Base-by-base conservation (phyloP, 2,113 vertebrate genomes). In the Clinocottus analis region DNA sequence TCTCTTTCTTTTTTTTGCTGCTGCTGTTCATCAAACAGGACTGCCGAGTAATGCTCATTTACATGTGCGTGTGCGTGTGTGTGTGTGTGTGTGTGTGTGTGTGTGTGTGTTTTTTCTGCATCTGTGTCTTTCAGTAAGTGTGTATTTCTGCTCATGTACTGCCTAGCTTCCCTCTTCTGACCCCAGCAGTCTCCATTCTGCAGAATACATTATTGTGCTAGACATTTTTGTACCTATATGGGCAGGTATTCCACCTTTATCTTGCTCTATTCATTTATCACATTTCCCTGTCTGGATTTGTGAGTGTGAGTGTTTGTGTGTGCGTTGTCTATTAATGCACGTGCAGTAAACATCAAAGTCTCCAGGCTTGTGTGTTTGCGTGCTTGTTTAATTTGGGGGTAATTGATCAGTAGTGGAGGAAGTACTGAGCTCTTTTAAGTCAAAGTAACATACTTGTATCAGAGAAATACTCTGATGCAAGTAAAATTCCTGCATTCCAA, bases 21-120 rank as follows among this genome's bases (percentile, higher is more conserved):
- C 47, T 65, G 49, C 19, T 74, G 60, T 61, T 85, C 31, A 74
- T 77, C 60, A 29, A 80, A 73, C 27, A 75, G n/a, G 47, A 23
- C 58, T 58, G n/a, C 19, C 21, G 41, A 82, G 69, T 60, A 53
- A 35, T 55, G 39, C 29, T 56, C 1, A 3, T 72, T 56, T 4
- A 0, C 16, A n/a, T 33, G 10, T 1, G 3, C 17, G 9, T 5
- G 4, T 59, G 25, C 31, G 16, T 35, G 19, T 14, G 1, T 17
- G 27, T 49, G 29, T 51, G 1, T 23, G 70, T 67, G 55, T 31
- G 49, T n/a, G 60, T 31, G 16, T 5, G 29, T 9, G 56, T 27
- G 1, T n/a, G 62, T 61, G 45, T 25, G 41, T 17, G 60, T 25
- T 35, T 47, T 19, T 29, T 33, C 10, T 53, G 6, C 21, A 11